These are phyloP conservation scores for Plutomurus gul DNA, from an alignment of 1,140 invertebrate species.

Conservation along the genomic window DNA sequence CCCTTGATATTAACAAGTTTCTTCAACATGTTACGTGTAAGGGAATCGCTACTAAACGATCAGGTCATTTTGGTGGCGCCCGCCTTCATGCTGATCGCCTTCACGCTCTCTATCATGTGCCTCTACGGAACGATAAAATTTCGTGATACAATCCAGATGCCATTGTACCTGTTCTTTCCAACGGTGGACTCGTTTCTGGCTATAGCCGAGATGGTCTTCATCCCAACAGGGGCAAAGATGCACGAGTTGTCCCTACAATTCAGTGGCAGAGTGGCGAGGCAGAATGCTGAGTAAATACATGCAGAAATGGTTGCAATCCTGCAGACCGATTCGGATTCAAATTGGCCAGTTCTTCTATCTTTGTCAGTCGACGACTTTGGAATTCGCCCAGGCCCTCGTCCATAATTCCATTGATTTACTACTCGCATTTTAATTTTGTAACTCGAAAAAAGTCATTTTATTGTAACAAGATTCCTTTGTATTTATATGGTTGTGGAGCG, in stretches of 20 bases:
- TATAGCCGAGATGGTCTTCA: neutral
- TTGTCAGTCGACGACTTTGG: neutral
- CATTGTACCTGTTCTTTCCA: neutral
- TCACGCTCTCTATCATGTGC: neutral
- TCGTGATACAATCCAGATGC: neutral
- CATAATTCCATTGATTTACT: neutral
- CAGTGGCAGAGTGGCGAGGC: neutral
- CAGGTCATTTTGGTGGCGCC: neutral
- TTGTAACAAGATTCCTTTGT: no score
- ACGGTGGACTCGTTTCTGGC: neutral
- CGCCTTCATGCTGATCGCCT: neutral
- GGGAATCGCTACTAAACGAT: neutral
- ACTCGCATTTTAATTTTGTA: neutral
- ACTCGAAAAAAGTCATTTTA: no score
- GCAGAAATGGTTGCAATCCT: neutral
- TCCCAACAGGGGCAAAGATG: neutral
- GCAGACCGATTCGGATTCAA: neutral
- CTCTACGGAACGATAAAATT: neutral
- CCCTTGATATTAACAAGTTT: neutral
- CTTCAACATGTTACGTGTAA: neutral
- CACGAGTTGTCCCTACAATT: neutral
- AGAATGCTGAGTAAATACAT: neutral
- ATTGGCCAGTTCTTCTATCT: neutral
- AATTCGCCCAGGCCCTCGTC: neutral
- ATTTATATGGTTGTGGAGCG: no score